These are phyloP conservation scores for Lutjanus campechanus DNA, from an alignment of 2,797 vertebrate genomes.

Conservation along the genomic window DNA sequence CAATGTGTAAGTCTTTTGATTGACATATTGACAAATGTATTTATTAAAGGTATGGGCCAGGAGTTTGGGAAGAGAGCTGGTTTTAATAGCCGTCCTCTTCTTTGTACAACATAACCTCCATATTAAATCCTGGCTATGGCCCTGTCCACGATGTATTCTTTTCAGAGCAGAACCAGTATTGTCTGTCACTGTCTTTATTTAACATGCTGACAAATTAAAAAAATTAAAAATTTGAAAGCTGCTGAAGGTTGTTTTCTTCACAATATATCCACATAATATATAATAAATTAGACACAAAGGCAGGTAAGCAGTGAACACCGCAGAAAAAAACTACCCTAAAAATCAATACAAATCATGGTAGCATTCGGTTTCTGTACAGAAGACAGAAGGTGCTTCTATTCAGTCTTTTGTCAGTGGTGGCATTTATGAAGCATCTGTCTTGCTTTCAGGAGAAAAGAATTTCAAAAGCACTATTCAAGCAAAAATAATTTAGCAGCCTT, in stretches of 20 bases:
- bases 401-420: conserved; percentile 17
- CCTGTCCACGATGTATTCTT: too few species aligned
- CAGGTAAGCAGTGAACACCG: background rate
- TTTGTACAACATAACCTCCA: too few species aligned
- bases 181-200: background rate
- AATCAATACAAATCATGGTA: conserved; percentile 5
- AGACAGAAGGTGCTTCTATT: conserved; percentile 17
- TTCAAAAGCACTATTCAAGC: conserved; percentile 30
- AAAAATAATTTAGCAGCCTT: conserved; percentile 10
- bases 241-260: background rate
- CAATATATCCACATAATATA: background rate
- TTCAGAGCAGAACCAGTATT: too few species aligned
- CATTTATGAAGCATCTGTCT: conserved; percentile 7
- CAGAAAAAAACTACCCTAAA: background rate
- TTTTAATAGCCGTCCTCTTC: background rate
- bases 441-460: conserved; percentile 2
- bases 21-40: background rate
- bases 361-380: background rate
- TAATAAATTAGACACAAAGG: background rate
- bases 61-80: background rate
- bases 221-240: too few species aligned
- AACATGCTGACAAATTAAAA: background rate
- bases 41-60: background rate
- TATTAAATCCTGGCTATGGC: too few species aligned
- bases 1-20: conserved; percentile 14